Conservation (phyloP, 2,888 invertebrate genomes). For the Acleris holmiana region DNA sequence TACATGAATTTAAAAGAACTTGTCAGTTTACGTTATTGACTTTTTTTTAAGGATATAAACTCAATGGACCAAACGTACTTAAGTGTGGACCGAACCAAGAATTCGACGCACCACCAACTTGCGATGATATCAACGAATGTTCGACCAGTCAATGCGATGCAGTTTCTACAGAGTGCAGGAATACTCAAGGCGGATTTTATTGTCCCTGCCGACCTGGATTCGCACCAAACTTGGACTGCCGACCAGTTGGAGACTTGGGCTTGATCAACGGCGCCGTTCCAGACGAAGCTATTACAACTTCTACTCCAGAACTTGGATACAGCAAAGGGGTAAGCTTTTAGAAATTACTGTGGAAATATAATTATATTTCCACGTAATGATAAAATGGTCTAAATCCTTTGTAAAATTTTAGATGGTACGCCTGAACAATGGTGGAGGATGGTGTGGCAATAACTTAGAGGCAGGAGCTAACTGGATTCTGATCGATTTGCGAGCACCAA, state of each 20-base stretch:
- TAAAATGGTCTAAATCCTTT: constrained; percentile 10
- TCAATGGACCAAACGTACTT: constrained; percentile 92
- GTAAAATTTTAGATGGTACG: constrained; percentile 88
- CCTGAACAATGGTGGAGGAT: constrained; percentile 92
- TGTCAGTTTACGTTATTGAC: no score
- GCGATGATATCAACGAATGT: constrained; percentile 97
- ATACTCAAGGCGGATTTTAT: constrained; percentile 94
- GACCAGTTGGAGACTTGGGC: constrained; percentile 95
- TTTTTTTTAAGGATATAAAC: constrained; percentile 90
- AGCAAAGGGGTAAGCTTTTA: constrained; percentile 87
- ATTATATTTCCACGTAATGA: constrained; percentile 4
- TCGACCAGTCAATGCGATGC: constrained; percentile 94
- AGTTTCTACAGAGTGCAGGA: constrained; percentile 95
- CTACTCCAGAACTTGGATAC: constrained; percentile 92
- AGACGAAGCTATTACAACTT: constrained; percentile 94
- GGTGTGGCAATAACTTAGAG: constrained; percentile 95
- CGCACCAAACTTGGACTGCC: constrained; percentile 92
- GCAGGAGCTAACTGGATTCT: constrained; percentile 95
- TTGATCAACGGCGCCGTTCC: constrained; percentile 95
- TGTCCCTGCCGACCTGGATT: constrained; percentile 95
- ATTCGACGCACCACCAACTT: constrained; percentile 93
- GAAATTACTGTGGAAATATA: constrained; percentile 6
- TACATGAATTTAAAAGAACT: neutral
- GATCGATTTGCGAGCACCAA: constrained; percentile 94
- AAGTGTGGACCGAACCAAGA: constrained; percentile 93